Evolutionary conservation across 1,140 invertebrate genomes (phyloP), one percentile per base, ranked within the genome.

Genomic region (Caenorhabditis briggsae): DNA sequence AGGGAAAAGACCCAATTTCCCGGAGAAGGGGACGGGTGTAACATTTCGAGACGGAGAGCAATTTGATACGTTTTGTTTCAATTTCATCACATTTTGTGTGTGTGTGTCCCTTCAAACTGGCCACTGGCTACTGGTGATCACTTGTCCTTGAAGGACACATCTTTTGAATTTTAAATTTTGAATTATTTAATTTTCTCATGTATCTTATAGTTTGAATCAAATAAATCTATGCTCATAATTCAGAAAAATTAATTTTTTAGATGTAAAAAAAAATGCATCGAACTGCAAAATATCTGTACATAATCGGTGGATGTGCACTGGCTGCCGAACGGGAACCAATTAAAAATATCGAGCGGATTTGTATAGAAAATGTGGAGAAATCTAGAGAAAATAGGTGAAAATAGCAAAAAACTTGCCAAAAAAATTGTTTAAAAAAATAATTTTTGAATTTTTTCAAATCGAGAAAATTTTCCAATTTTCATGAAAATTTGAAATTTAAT

Each of bases 31-130:
- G 5, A n/a, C 11, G 0, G 14, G 64, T 70, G 64, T 70, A 70
- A 70, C 64, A 70, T 70, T 70, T 70, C 59, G 25, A 20, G 61
- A 64, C 23, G 59, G 25, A 61, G 20, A 23, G 64, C 64, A 70
- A 70, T 70, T 70, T 70, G 64, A 70, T 70, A n/a, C 64, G 64
- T 70, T 70, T 70, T 48, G 64, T 70, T 70, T 70, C 64, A 70
- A 46, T 48, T 59, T 64, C 61, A 58, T 20, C 18, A 58, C 20
- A 33, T 64, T 33, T 14, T 20, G 43, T 20, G 16, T 16, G 16
- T 41, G 14, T 16, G 6, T 41, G 14, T 70, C 16, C 46, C 9
- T 20, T 18, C 18, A 16, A n/a, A 14, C 23, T 46, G 6, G 41
- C 46, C 41, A 46, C 46, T 25, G 16, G n/a, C 41, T 46, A 5